Evolutionary conservation across 2,888 invertebrate genomes (phyloP).

Genomic region (Drosophila formosana): DNA sequence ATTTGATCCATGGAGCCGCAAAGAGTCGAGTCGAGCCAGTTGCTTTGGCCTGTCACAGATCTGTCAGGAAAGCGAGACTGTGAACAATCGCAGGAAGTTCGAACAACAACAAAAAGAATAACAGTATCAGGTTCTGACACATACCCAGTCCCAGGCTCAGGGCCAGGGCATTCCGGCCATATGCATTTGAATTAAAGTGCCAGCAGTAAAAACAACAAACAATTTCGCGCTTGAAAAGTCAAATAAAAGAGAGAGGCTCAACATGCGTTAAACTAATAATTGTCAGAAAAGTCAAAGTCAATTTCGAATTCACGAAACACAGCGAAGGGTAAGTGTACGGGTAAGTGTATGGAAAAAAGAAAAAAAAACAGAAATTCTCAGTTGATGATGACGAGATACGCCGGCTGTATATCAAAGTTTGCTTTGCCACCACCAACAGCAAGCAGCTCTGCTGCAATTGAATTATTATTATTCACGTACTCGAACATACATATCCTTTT

Average conservation of each 20-base stretch:
- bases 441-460: conserved; percentile 43
- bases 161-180: conserved; percentile 29
- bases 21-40: conserved; percentile 30
- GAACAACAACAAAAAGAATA: conserved; percentile 50
- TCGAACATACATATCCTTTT: conserved; percentile 45
- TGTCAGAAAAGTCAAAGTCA: conserved; percentile 82
- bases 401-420: conserved; percentile 71
- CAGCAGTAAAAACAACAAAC: conserved; percentile 74
- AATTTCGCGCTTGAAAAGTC: conserved; percentile 76
- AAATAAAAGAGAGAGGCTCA: conserved; percentile 62
- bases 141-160: conserved; percentile 7
- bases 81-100: conserved; percentile 81
- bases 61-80: conserved; percentile 78
- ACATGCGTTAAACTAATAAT: conserved; percentile 83
- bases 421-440: conserved; percentile 34
- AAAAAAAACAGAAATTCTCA: conserved; percentile 53
- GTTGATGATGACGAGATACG: conserved; percentile 66
- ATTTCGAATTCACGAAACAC: conserved; percentile 57
- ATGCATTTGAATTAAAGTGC: conserved; percentile 70
- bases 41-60: conserved; percentile 74
- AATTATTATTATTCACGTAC: conserved; percentile 15
- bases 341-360: conserved; percentile 32
- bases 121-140: conserved; percentile 2
- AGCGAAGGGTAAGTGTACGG: conserved; percentile 32
- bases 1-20: conserved; percentile 44